These are phyloP conservation scores for Ochropleura plecta DNA, from an alignment of 2,888 invertebrate genomes.

Conservation along the genomic window DNA sequence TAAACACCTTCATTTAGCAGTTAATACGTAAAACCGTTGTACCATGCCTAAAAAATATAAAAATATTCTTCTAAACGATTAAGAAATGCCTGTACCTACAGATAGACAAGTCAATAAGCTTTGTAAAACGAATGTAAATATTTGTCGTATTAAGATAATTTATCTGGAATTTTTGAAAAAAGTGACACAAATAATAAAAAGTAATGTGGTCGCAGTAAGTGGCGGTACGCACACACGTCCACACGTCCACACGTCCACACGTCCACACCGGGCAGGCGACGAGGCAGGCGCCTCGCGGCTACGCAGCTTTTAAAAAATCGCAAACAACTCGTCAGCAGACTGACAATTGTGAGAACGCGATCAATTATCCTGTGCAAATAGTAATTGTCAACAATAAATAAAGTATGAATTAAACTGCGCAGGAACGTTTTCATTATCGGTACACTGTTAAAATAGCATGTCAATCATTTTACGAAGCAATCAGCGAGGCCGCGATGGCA, in stretches of 20 bases:
- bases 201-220: conserved; percentile 75
- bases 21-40: conserved; percentile 77
- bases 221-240: conserved; percentile 70
- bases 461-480: conserved; percentile 89
- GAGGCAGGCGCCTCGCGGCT: conserved; percentile 78
- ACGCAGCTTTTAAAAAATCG: conserved; percentile 82
- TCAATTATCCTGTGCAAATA: conserved; percentile 89
- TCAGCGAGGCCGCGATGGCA: conserved; percentile 83
- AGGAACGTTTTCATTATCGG: conserved; percentile 88
- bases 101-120: conserved; percentile 79
- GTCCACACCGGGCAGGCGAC: conserved; percentile 68
- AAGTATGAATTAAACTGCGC: conserved; percentile 83
- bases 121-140: conserved; percentile 80
- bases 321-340: conserved; percentile 83
- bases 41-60: conserved; percentile 71
- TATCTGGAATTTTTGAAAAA: conserved; percentile 77
- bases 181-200: conserved; percentile 74
- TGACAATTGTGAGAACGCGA: conserved; percentile 90
- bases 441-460: conserved; percentile 86
- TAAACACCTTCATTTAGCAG: conserved; percentile 75
- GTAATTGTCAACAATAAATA: conserved; percentile 88
- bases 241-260: conserved; percentile 67
- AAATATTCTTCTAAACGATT: conserved; percentile 73
- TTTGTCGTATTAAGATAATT: conserved; percentile 86
- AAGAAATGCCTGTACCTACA: conserved; percentile 72